Conservation (phyloP, 2,113 vertebrate genomes). For the Loxodonta africana region DNA sequence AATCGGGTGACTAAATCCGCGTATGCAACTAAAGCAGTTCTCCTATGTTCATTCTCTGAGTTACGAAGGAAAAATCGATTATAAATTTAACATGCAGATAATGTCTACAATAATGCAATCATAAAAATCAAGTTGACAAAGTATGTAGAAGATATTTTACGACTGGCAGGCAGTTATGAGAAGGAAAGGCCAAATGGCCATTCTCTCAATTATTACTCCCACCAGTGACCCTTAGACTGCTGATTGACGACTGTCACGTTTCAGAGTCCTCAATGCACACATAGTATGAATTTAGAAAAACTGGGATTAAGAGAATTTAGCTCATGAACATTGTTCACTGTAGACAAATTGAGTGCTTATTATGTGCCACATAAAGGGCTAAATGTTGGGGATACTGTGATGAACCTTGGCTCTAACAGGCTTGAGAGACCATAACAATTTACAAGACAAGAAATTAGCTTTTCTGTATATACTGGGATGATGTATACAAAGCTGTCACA, state of each 20-base stretch:
- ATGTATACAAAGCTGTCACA: not conserved
- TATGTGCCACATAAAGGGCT: not conserved
- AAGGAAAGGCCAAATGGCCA: not conserved
- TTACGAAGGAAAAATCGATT: not conserved
- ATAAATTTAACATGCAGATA: not conserved
- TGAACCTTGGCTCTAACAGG: not conserved
- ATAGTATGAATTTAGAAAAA: not conserved
- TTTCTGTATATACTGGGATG: not conserved
- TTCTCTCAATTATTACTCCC: not conserved
- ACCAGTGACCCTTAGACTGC: not conserved
- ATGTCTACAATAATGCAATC: not conserved
- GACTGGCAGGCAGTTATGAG: not conserved
- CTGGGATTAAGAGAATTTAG: not conserved
- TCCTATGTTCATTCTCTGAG: not conserved
- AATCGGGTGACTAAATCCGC: not conserved
- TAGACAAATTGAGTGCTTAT: not conserved
- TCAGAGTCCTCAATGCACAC: not conserved
- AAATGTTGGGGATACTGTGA: not conserved
- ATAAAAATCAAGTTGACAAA: not conserved
- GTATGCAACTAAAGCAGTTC: not conserved
- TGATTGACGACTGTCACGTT: not conserved
- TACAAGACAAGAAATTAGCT: not conserved
- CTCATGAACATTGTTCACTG: not conserved
- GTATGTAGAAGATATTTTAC: not conserved
- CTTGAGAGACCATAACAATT: not conserved